Evolutionary conservation across 2,888 invertebrate species (phyloP).

Genomic region (Thumatha senex): DNA sequence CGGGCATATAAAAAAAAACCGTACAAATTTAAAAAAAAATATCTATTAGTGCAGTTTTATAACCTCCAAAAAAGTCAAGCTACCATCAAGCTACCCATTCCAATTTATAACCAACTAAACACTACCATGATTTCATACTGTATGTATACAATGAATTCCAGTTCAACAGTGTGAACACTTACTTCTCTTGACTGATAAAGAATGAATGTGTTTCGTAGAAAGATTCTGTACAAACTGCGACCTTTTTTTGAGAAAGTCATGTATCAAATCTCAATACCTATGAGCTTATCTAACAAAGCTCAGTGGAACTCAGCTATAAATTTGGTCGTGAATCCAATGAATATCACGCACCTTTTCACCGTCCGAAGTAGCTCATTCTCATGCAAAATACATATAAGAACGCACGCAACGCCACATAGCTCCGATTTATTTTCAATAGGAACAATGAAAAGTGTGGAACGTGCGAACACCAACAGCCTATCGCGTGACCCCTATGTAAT

Average conservation of each 20-base stretch:
- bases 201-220: too few relatives aligned
- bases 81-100: too few relatives aligned
- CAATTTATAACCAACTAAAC: too few relatives aligned
- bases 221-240: too few relatives aligned
- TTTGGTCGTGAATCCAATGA: conserved; percentile 29
- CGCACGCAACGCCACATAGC: conserved; percentile 31
- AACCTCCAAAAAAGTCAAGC: too few relatives aligned
- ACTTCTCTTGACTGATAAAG: too few relatives aligned
- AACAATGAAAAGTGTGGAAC: conserved; percentile 44
- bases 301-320: conserved; percentile 26
- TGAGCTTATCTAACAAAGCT: conserved; percentile 28
- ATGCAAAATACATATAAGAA: conserved; percentile 40
- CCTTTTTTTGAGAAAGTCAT: not conserved
- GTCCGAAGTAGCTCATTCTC: conserved; percentile 36
- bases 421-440: conserved; percentile 43
- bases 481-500: conserved; percentile 40
- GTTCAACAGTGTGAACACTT: too few relatives aligned
- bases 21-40: too few relatives aligned
- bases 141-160: too few relatives aligned
- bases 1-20: too few relatives aligned
- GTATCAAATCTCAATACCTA: conserved; percentile 17
- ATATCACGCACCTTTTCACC: conserved; percentile 38
- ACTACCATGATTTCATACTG: too few relatives aligned
- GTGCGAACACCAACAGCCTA: conserved; percentile 30
- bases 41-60: too few relatives aligned